A percentile compares a stretch with the other conserved stretches of the same genome.
Evolutionary conservation across 2,113 vertebrate genomes (phyloP).

Genomic region (Rhynchomys soricoides): DNA sequence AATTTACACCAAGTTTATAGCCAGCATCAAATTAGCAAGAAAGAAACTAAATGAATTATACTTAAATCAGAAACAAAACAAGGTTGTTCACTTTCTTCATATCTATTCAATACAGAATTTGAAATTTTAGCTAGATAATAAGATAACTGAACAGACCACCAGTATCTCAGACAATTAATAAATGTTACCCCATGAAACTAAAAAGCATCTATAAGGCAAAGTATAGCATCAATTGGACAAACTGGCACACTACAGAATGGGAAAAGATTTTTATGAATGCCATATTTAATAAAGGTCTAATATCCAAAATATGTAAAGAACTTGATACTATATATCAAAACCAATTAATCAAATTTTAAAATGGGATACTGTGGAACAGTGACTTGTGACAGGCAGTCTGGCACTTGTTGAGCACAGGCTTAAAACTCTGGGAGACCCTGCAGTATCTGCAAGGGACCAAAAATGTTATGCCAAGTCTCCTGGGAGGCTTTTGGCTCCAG

Average conservation of each 20-base stretch:
- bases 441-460: too few species aligned
- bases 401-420: too few species aligned
- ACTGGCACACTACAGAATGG: background rate
- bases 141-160: background rate
- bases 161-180: background rate
- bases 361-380: too few species aligned
- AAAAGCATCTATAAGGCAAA: background rate
- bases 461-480: too few species aligned
- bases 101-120: background rate
- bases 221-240: background rate
- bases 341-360: background rate
- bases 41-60: too few species aligned
- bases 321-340: background rate
- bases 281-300: background rate
- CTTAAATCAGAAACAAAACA: too few species aligned
- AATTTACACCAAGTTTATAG: too few species aligned
- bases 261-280: background rate
- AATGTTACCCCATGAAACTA: background rate
- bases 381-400: too few species aligned
- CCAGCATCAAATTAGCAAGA: too few species aligned
- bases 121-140: background rate
- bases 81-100: background rate
- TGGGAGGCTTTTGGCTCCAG: too few species aligned
- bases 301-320: background rate
- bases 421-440: too few species aligned